A percentile compares a stretch with the other conserved stretches of the same genome.
Conservation (phyloP, 2,113 vertebrate species). For the Neotoma lepida region DNA sequence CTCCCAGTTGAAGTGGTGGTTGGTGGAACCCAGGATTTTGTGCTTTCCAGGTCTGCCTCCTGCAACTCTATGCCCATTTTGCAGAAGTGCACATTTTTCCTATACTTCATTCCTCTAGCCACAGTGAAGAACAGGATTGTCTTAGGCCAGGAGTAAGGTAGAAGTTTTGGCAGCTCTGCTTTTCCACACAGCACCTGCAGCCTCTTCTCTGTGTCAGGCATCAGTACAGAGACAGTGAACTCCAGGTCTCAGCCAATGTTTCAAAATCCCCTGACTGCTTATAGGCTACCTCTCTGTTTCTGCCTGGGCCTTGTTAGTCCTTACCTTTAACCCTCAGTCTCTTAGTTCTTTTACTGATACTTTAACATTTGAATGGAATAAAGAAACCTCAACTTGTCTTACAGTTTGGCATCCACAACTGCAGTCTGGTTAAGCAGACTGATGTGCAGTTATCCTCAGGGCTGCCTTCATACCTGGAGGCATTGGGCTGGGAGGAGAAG, state of each 20-base stretch:
- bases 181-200: neutral
- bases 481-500: fast-evolving
- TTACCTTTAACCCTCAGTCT: neutral
- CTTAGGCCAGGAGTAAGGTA: neutral
- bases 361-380: neutral
- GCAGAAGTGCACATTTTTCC: neutral
- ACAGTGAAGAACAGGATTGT: neutral
- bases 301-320: neutral
- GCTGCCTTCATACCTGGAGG: neutral
- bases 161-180: no score
- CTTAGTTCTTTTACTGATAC: neutral
- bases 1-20: neutral
- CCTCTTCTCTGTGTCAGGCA: neutral
- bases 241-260: neutral
- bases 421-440: neutral
- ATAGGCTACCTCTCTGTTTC: neutral
- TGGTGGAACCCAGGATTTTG: neutral
- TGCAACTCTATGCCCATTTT: neutral
- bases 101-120: neutral
- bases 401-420: neutral
- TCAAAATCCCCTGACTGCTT: neutral
- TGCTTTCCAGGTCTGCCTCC: neutral
- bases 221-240: neutral
- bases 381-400: neutral
- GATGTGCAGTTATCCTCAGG: fast-evolving